Percentiles rank a stretch among this genome's conserved stretches.
phyloP scores from a whole-genome alignment of 2,797 vertebrate species.

The Pseudochromis fuscus region DNA sequence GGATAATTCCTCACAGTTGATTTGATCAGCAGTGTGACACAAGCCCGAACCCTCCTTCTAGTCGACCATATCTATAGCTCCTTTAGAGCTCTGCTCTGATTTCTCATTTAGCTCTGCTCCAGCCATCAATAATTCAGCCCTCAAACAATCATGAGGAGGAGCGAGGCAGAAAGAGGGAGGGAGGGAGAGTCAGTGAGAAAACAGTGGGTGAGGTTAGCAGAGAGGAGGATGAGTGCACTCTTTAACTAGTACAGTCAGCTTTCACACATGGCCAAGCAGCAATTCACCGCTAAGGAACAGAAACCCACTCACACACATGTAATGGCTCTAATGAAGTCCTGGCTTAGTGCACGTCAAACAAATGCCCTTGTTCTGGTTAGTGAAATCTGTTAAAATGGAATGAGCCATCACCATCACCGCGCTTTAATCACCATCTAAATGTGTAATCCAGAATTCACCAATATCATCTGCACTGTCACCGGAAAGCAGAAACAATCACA shows the following conservation, averaged over 20 bases:
- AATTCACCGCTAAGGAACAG: slow-evolving; percentile 51
- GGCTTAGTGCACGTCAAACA: slow-evolving; percentile 48
- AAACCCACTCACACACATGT: slow-evolving; percentile 54
- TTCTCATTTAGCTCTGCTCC: slow-evolving; percentile 77
- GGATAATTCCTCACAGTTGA: not conserved
- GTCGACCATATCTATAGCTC: slow-evolving; percentile 44
- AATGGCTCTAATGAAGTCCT: slow-evolving; percentile 64
- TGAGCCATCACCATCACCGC: slow-evolving; percentile 36
- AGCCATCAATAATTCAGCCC: slow-evolving; percentile 81
- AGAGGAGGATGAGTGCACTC: slow-evolving; percentile 63
- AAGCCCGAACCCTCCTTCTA: slow-evolving; percentile 2
- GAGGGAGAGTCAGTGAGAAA: slow-evolving; percentile 41
- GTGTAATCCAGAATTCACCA: slow-evolving; percentile 12
- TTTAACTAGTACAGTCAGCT: slow-evolving; percentile 67
- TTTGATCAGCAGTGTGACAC: slow-evolving; percentile 9
- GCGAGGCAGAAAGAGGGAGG: slow-evolving; percentile 29
- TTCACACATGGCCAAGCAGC: slow-evolving; percentile 68
- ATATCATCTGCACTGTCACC: not conserved
- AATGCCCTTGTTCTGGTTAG: slow-evolving; percentile 38
- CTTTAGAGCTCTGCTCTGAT: slow-evolving; percentile 69
- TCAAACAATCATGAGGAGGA: slow-evolving; percentile 73
- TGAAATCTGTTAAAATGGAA: slow-evolving; percentile 50
- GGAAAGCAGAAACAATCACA: not conserved
- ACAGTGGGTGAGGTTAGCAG: slow-evolving; percentile 64
- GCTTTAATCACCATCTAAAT: slow-evolving; percentile 40